Evolutionary conservation across 1,140 invertebrate species (phyloP), one percentile per base, ranked within the genome.

Genomic region (Heliconius himera): DNA sequence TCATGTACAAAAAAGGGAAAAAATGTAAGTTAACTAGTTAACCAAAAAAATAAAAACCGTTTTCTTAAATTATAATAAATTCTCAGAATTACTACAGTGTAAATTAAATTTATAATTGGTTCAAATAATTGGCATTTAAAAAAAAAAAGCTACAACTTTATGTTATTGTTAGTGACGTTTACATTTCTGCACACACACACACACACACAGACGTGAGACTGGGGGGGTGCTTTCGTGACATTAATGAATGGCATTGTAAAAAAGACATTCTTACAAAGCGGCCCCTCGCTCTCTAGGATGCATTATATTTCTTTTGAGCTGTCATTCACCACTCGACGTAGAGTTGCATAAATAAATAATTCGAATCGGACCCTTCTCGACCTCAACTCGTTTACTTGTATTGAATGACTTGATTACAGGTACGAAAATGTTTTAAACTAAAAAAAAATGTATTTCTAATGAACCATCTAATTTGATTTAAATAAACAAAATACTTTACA

Each of bases 341-440:
- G 83, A 87, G 83, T 87, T 92, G 89, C 86, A 89, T 91, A 89
- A 91, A 91, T 92, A 92, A 90, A 91, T 90, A 90, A 87, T 82
- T 89, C 82, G 84, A 86, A 86, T 85, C 85, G 83, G 85, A 85
- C 81, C 88, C 89, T 88, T 85, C 85, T 79, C 76, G 76, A 81
- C 80, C 77, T 81, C 46, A 84, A 77, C 74, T 81, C 82, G 77
- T 82, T 29, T 85, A 84, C 82, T 83, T 71, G 73, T 71, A 77
- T 79, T 78, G 73, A 82, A 82, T 76, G 72, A 79, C 78, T 75
- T 71, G 73, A 60, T 75, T 51, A 74, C 38, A 49, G 73, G 18
- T 79, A 54, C 56, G 70, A 78, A 73, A 71, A 56, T 73, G 8
- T 54, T 70, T 60, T 38, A 13, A 46, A 51, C 4, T 5, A 51